Conservation (phyloP, 2,797 vertebrate species). For the Pagetopsis macropterus region DNA sequence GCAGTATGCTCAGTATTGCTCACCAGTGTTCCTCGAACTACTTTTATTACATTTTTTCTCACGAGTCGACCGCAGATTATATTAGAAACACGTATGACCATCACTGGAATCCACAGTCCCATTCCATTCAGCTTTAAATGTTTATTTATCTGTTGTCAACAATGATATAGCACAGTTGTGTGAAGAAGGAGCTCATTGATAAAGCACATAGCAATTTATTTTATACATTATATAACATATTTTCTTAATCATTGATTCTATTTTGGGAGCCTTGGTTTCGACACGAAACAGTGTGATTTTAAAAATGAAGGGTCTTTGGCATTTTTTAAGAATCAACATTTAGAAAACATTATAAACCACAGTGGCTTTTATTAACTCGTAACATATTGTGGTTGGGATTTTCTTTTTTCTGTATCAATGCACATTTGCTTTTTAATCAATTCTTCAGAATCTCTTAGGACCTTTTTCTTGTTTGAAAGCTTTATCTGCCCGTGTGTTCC, state of each 20-base stretch:
- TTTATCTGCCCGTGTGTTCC: slow-evolving; percentile 25
- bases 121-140: slow-evolving; percentile 13
- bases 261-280: neutral
- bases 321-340: neutral
- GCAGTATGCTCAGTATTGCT: slow-evolving; percentile 8
- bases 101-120: slow-evolving; percentile 8
- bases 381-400: neutral
- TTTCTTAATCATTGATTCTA: neutral
- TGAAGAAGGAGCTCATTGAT: slow-evolving; percentile 18
- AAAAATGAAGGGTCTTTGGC: neutral
- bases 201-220: neutral
- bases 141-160: slow-evolving; percentile 36
- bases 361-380: neutral
- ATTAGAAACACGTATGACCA: slow-evolving; percentile 16
- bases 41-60: slow-evolving; percentile 7
- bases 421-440: slow-evolving; percentile 33
- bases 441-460: slow-evolving; percentile 30
- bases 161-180: slow-evolving; percentile 2
- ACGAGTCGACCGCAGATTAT: slow-evolving; percentile 13
- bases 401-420: neutral
- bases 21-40: slow-evolving; percentile 21
- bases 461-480: slow-evolving; percentile 30
- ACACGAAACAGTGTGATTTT: neutral
- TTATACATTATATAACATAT: neutral
- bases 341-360: too few relatives aligned